phyloP scores from a whole-genome alignment of 2,113 vertebrate genomes.

The Sylvilagus bachmani region DNA sequence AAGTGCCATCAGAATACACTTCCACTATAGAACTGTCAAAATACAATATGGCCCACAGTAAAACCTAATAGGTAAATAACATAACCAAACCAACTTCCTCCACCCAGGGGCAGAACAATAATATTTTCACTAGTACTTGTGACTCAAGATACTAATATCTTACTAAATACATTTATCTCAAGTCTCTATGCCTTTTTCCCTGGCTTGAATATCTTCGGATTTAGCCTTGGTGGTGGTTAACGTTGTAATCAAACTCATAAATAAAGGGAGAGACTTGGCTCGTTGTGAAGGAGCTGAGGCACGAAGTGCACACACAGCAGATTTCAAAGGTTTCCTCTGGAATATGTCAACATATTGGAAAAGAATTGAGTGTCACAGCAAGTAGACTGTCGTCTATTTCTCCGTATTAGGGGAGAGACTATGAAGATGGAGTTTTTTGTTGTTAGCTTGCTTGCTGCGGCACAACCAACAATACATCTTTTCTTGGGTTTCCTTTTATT shows the following conservation, averaged over 20 bases:
- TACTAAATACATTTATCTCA: constrained; percentile 63
- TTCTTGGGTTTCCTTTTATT: not conserved
- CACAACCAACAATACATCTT: not conserved
- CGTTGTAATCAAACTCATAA: constrained; percentile 56
- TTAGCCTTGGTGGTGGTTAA: constrained; percentile 60
- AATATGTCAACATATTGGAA: constrained; percentile 11
- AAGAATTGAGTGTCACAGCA: not conserved
- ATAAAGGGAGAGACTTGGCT: constrained; percentile 42
- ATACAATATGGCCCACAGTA: constrained; percentile 68
- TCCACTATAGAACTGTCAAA: constrained; percentile 71
- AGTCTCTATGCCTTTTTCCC: not conserved
- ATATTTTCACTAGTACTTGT: constrained; percentile 69
- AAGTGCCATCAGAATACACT: constrained; percentile 65
- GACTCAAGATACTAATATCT: constrained; percentile 60
- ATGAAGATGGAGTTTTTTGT: constrained; percentile 16
- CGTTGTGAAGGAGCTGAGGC: not conserved
- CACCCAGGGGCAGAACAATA: constrained; percentile 34
- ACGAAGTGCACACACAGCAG: not conserved
- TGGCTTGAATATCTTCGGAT: constrained; percentile 1
- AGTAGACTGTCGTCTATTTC: not conserved
- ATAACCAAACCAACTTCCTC: constrained; percentile 62
- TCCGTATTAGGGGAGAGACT: not conserved
- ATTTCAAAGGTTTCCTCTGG: not conserved
- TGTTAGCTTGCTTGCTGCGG: constrained; percentile 42
- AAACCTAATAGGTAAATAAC: constrained; percentile 79